Conservation (phyloP, 2,113 vertebrate genomes). For the Pavo muticus region DNA sequence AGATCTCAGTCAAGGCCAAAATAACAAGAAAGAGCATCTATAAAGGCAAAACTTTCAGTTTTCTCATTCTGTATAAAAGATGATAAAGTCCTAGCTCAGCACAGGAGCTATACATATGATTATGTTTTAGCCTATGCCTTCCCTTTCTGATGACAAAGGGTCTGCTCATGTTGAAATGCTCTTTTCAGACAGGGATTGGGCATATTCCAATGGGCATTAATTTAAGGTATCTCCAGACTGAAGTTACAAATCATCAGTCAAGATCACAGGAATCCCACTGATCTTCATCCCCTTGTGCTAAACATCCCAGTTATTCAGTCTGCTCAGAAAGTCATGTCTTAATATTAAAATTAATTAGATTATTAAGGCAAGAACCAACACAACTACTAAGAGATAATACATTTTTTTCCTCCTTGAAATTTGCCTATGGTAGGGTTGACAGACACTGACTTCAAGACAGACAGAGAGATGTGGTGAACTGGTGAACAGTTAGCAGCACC, state of each 20-base stretch:
- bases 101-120: background rate
- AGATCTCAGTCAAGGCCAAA: background rate
- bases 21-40: background rate
- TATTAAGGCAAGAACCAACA: background rate
- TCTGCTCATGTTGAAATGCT: background rate
- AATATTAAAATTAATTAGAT: background rate
- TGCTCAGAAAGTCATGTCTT: background rate
- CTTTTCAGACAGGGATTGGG: background rate
- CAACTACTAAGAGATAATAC: background rate
- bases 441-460: background rate
- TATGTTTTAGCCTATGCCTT: background rate
- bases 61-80: background rate
- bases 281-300: background rate
- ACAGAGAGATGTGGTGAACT: fast-evolving
- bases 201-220: background rate
- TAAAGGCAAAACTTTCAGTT: background rate
- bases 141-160: background rate
- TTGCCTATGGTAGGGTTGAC: background rate
- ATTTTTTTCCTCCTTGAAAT: background rate
- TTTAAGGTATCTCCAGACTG: background rate
- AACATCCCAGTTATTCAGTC: background rate
- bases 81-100: fast-evolving
- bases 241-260: background rate
- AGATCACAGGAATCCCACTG: background rate
- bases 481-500: background rate